Conservation (phyloP, 2,888 invertebrate species). For the Iselma pallidipennis region DNA sequence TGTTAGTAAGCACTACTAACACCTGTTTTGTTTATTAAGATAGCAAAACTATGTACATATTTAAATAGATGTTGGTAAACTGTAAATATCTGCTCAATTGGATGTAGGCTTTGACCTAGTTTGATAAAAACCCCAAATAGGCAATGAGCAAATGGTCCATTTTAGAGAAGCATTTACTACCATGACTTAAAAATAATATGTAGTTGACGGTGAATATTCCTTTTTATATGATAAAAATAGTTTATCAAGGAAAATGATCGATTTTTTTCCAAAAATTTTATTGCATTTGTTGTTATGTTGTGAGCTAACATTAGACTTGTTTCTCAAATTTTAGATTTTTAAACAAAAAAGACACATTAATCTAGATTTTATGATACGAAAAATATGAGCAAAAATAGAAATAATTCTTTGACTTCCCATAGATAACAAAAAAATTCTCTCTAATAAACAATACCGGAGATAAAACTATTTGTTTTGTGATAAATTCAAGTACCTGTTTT, state of each 20-base stretch:
- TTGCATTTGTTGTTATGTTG: too few species aligned
- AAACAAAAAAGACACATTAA: too few species aligned
- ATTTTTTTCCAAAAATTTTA: too few species aligned
- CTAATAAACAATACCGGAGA: not conserved
- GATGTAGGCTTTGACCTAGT: conserved; percentile 18
- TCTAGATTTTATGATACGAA: too few species aligned
- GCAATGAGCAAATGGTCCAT: too few species aligned
- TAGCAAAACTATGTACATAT: conserved; percentile 13
- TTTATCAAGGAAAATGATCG: too few species aligned
- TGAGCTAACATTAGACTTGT: too few species aligned
- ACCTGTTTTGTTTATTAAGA: conserved; percentile 6
- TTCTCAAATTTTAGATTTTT: too few species aligned
- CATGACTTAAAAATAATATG: too few species aligned
- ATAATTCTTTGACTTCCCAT: not conserved
- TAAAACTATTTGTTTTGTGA: conserved; percentile 9
- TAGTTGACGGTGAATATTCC: not conserved
- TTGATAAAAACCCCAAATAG: conserved; percentile 12
- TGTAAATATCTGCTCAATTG: conserved; percentile 11
- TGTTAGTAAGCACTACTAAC: conserved; percentile 1
- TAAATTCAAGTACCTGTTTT: conserved; percentile 4
- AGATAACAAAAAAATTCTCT: not conserved
- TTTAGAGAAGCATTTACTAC: too few species aligned
- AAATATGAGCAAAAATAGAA: too few species aligned
- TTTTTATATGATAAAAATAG: too few species aligned
- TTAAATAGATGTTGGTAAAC: conserved; percentile 3